Percentiles rank a stretch among this genome's conserved stretches.
Conservation (phyloP, 2,797 vertebrate genomes). For the Thripadectes ignobilis region DNA sequence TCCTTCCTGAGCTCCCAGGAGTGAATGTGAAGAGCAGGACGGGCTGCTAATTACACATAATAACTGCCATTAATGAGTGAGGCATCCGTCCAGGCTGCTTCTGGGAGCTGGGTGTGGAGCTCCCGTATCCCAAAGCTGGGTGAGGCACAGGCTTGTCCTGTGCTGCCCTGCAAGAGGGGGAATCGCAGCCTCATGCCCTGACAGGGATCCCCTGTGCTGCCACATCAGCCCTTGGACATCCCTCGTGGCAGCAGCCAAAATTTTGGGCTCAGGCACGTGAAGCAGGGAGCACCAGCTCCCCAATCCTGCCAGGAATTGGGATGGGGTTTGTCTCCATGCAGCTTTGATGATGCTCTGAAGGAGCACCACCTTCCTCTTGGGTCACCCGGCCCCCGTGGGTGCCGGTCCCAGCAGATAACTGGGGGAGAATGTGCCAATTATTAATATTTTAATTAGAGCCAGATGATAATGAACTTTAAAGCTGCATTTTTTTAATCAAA, state of each 20-base stretch:
- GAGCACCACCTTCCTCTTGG: background rate
- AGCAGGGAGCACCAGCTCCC: background rate
- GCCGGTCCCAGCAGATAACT: background rate
- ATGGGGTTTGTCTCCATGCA: background rate
- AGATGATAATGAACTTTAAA: background rate
- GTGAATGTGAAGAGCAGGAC: background rate
- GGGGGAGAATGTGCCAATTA: conserved; percentile 7
- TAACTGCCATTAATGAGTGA: background rate
- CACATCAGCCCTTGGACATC: fast-evolving
- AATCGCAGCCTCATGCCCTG: fast-evolving
- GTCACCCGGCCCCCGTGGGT: background rate
- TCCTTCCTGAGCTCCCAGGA: background rate
- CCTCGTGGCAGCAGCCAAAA: fast-evolving
- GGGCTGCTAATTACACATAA: background rate
- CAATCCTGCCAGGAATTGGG: fast-evolving
- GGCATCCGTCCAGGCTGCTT: background rate
- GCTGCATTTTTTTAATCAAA: background rate
- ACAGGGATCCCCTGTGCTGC: background rate
- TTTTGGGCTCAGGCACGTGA: background rate
- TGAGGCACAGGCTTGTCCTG: background rate
- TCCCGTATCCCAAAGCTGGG: background rate
- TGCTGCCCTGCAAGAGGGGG: background rate
- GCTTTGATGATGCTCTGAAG: fast-evolving
- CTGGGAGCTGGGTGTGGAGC: background rate
- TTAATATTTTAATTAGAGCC: conserved; percentile 65